Evolutionary conservation across 2,888 invertebrate species (phyloP).

Genomic region (Rhogogaster chlorosoma): DNA sequence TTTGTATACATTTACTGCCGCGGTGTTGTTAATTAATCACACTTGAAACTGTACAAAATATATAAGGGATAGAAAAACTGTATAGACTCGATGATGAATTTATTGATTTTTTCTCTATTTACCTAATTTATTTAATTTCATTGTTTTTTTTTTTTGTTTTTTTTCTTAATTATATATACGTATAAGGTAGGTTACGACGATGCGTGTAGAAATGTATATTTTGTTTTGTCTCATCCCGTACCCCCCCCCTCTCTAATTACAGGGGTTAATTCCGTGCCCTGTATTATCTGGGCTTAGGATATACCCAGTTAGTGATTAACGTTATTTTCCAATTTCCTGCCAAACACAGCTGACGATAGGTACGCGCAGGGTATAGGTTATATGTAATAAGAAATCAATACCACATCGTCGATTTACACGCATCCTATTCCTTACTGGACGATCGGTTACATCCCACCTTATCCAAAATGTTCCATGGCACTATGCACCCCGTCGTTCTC

Average conservation of each 20-base stretch:
- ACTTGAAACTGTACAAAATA: conserved; percentile 21
- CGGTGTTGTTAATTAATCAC: not conserved
- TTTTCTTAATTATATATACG: not conserved
- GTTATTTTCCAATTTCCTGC: conserved; percentile 48
- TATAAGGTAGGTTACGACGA: too few relatives aligned
- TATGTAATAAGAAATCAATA: conserved; percentile 46
- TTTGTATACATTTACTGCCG: not conserved
- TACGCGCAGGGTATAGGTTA: not conserved
- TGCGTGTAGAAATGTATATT: too few relatives aligned
- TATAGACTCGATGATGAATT: not conserved
- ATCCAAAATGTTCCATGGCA: conserved; percentile 14
- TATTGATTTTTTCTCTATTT: not conserved
- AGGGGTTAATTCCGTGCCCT: not conserved
- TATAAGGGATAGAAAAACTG: not conserved
- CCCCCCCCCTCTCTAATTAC: not conserved
- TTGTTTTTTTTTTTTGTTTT: not conserved
- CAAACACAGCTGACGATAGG: conserved; percentile 32
- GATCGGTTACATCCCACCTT: not conserved
- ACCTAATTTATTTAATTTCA: not conserved
- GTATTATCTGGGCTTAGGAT: not conserved
- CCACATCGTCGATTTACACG: not conserved
- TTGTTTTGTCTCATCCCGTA: not conserved
- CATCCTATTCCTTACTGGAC: too few relatives aligned
- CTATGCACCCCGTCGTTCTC: conserved; percentile 47
- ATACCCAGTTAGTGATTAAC: not conserved